Conservation (phyloP, 2,797 vertebrate genomes). For the Sciurus vulgaris region DNA sequence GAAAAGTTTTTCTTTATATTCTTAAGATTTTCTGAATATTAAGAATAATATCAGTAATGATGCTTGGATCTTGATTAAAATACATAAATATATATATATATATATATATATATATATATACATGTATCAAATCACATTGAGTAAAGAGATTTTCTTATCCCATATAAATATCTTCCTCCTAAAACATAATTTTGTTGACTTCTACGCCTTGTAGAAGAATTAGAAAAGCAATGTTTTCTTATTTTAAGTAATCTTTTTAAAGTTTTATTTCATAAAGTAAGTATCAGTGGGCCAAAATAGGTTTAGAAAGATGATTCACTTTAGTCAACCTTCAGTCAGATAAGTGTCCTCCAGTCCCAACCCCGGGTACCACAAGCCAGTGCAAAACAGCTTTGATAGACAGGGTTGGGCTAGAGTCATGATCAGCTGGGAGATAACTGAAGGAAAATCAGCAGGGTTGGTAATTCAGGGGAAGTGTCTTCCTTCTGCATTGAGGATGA, state of each 20-base stretch:
- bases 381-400: not conserved
- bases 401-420: not conserved
- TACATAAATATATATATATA: too few species aligned
- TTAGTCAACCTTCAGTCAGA: not conserved
- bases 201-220: not conserved
- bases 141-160: not conserved
- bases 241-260: slow-evolving; percentile 6
- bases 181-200: slow-evolving; percentile 36
- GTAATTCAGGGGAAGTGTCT: not conserved
- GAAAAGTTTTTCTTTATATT: not conserved
- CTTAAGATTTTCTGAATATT: not conserved
- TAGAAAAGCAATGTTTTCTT: not conserved
- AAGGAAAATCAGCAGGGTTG: not conserved
- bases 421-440: not conserved
- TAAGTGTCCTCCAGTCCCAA: not conserved
- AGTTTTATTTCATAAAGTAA: slow-evolving; percentile 7
- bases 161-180: not conserved
- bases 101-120: too few species aligned
- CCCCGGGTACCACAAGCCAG: not conserved
- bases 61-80: not conserved
- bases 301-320: slow-evolving; percentile 12
- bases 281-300: not conserved
- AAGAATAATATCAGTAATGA: slow-evolving; percentile 26
- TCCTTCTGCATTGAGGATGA: not conserved
- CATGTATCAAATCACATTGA: not conserved